Evolutionary conservation across 1,140 invertebrate species (phyloP).

Genomic region (Macrobrachium nipponense): DNA sequence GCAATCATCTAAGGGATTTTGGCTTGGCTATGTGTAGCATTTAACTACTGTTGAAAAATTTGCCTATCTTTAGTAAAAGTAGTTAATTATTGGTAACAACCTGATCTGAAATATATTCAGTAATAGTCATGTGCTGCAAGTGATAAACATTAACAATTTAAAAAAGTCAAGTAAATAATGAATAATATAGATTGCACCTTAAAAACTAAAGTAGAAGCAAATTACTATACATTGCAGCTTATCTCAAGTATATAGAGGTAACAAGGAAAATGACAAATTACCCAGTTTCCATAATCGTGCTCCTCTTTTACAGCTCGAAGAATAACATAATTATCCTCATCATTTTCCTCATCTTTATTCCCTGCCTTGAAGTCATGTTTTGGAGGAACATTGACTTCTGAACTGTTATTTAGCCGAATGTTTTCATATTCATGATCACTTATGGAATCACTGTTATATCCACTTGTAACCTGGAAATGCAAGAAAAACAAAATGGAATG

Average conservation of each 20-base stretch:
- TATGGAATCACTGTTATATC: conserved; percentile 63
- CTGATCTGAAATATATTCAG: no score
- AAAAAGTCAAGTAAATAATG: no score
- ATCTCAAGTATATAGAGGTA: neutral
- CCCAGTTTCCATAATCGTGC: conserved; percentile 40
- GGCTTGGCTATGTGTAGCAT: no score
- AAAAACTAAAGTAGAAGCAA: neutral
- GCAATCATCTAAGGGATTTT: no score
- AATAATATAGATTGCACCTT: no score
- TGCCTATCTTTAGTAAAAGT: no score
- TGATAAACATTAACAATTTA: no score
- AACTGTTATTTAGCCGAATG: conserved; percentile 45
- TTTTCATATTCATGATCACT: conserved; percentile 64
- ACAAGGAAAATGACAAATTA: conserved; percentile 1
- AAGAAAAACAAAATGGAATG: neutral
- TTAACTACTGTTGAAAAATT: no score
- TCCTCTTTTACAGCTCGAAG: conserved; percentile 55
- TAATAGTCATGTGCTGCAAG: no score
- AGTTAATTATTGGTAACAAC: no score
- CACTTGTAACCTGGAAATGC: conserved; percentile 57
- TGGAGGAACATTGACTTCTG: neutral
- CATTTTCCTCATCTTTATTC: conserved; percentile 52
- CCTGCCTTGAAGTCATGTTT: conserved; percentile 21
- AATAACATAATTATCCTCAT: conserved; percentile 63
- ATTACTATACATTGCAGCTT: neutral